Conservation (phyloP, 2,797 vertebrate genomes). For the Micromesistius poutassou region DNA sequence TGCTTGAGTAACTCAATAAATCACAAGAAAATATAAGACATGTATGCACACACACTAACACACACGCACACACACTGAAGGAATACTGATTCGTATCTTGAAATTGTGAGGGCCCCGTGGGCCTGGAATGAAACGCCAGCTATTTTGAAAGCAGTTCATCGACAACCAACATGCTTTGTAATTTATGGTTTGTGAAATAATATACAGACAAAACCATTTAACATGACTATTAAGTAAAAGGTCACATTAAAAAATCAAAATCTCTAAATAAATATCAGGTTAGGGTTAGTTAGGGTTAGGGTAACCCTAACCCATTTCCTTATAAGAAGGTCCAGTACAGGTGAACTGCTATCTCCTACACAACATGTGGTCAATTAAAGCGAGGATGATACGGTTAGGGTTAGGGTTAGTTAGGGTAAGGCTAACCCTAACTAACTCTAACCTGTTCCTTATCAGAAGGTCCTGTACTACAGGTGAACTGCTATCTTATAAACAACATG, state of each 20-base stretch:
- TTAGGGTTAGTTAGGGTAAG: not conserved
- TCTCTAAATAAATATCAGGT: not conserved
- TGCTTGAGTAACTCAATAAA: conserved; percentile 7
- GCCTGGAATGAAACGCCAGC: not conserved
- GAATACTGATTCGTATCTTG: not conserved
- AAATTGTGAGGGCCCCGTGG: not conserved
- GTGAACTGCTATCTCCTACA: no score
- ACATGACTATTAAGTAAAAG: no score
- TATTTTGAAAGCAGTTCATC: not conserved
- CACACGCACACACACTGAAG: not conserved
- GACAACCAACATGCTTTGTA: not conserved
- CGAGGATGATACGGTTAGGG: no score
- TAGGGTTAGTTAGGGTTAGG: not conserved
- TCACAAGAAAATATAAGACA: not conserved
- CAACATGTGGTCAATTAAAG: no score
- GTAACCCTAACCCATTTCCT: no score
- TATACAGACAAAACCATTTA: not conserved
- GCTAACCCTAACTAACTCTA: no score
- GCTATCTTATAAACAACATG: not conserved
- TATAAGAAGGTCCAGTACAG: no score
- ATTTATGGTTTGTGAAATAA: not conserved
- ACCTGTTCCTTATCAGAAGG: not conserved
- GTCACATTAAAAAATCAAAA: not conserved
- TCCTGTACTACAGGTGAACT: not conserved
- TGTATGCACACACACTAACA: not conserved